phyloP scores from a whole-genome alignment of 1,140 invertebrate species.

The Atopsyche davidsoni region DNA sequence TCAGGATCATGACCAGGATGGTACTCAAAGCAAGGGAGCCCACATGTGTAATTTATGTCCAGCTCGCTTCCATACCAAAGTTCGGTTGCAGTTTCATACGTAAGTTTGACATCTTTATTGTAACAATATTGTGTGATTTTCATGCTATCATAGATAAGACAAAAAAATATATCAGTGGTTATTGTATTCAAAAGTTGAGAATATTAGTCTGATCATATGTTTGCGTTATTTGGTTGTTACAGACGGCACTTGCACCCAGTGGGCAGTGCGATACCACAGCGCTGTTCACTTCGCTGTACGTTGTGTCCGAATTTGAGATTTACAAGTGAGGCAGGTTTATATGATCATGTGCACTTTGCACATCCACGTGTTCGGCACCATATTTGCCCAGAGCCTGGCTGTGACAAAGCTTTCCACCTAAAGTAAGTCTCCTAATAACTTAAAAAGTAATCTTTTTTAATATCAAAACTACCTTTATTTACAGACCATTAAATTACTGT shows the following conservation, averaged over 20 bases:
- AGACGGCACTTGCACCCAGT: conserved; percentile 12
- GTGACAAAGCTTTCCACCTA: conserved; percentile 11
- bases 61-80: conserved; percentile 11
- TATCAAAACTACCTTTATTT: neutral
- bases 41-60: conserved; percentile 4
- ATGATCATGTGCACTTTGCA: conserved; percentile 15
- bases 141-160: too few relatives aligned
- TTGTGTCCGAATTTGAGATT: conserved; percentile 4
- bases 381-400: conserved; percentile 8
- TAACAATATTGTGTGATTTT: too few relatives aligned
- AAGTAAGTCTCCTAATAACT: conserved; percentile 7
- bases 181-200: too few relatives aligned
- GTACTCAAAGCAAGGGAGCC: neutral
- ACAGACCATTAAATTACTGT: too few relatives aligned
- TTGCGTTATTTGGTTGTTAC: too few relatives aligned
- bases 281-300: conserved; percentile 2
- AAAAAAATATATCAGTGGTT: too few relatives aligned
- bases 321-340: conserved; percentile 8
- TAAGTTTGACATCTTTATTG: too few relatives aligned
- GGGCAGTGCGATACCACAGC: neutral
- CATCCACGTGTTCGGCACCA: conserved; percentile 5
- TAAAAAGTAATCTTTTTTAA: neutral
- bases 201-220: too few relatives aligned
- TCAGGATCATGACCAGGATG: neutral
- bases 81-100: conserved; percentile 19